Conservation (phyloP, 2,797 vertebrate species). For the Myotis findleyi region DNA sequence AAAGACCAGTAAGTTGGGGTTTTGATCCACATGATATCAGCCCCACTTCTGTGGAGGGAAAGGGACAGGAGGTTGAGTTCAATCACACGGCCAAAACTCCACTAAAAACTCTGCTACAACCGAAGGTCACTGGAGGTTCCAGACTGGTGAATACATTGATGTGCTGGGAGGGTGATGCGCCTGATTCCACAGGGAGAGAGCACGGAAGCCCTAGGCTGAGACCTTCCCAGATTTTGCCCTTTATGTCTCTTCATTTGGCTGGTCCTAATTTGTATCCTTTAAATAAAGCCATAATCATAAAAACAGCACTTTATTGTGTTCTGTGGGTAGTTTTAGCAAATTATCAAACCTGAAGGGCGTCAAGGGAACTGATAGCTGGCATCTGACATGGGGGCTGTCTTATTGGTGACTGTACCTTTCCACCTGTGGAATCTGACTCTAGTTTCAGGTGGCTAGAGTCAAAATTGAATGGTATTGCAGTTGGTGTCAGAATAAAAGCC, state of each 20-base stretch:
- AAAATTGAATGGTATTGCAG: background rate
- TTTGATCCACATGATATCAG: background rate
- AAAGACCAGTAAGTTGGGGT: background rate
- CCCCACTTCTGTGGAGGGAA: background rate
- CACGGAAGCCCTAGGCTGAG: background rate
- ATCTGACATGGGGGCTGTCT: background rate
- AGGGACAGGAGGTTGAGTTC: background rate
- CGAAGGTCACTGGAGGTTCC: background rate
- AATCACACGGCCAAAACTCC: background rate
- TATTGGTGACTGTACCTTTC: background rate
- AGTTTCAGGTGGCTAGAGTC: background rate
- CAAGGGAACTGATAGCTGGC: background rate
- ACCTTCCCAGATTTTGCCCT: background rate
- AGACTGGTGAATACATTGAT: background rate
- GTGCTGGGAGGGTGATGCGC: background rate
- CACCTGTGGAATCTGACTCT: background rate
- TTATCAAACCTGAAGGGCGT: background rate
- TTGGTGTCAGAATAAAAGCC: background rate
- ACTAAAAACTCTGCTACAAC: background rate
- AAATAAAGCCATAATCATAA: background rate
- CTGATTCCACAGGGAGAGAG: background rate
- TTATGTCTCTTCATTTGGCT: background rate
- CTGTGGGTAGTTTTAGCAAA: background rate
- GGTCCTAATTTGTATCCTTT: background rate
- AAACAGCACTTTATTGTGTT: background rate